Percentiles rank a stretch among this genome's conserved stretches.
These are phyloP conservation scores for Tipula helvola DNA, from an alignment of 2,888 invertebrate genomes.

Conservation along the genomic window DNA sequence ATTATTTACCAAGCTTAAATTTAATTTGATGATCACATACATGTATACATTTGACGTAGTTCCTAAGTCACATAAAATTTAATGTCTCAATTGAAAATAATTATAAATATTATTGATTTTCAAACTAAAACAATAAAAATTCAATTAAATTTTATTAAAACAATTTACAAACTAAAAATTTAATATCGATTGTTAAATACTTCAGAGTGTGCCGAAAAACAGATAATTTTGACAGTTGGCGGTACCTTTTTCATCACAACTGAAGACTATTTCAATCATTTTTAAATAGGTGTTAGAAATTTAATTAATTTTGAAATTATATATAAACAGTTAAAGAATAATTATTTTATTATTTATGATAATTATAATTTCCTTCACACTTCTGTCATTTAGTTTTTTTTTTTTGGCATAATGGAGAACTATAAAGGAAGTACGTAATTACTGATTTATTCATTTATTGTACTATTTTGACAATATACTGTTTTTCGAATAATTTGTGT, in stretches of 20 bases:
- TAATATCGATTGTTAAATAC: not conserved
- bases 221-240: not conserved
- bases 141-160: not conserved
- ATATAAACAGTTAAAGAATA: not conserved
- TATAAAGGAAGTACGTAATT: not conserved
- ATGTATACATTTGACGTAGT: not conserved
- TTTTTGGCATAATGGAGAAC: not conserved
- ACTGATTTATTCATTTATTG: not conserved
- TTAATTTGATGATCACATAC: no score
- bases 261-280: not conserved
- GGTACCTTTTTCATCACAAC: not conserved
- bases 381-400: not conserved
- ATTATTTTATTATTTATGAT: not conserved
- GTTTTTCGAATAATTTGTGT: no score
- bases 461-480: no score
- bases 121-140: not conserved
- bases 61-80: not conserved
- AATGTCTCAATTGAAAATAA: not conserved
- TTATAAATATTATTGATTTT: not conserved
- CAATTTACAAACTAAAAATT: not conserved
- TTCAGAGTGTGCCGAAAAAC: not conserved
- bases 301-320: not conserved
- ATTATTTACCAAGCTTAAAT: no score
- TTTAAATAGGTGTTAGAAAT: not conserved
- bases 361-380: not conserved